A percentile compares a stretch with the other conserved stretches of the same genome.
Evolutionary conservation across 1,140 invertebrate species (phyloP).

Genomic region (Scaptomyza graminum): DNA sequence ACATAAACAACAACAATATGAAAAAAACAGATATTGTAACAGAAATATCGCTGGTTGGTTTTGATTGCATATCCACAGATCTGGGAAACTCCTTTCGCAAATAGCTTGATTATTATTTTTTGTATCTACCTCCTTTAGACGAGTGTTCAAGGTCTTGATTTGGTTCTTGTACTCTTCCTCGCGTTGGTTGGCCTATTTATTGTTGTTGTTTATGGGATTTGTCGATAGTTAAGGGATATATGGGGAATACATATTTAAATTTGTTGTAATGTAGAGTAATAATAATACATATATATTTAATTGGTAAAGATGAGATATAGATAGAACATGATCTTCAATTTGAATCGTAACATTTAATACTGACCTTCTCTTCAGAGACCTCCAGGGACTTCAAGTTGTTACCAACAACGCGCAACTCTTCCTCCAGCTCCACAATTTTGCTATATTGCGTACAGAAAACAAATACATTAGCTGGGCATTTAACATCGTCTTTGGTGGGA

Average conservation of each 20-base stretch:
- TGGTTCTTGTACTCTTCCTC: constrained; percentile 99
- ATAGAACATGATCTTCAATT: not conserved
- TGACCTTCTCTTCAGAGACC: constrained; percentile 99
- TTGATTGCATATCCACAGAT: constrained; percentile 51
- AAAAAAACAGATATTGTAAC: constrained; percentile 17
- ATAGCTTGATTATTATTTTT: constrained; percentile 27
- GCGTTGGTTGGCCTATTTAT: constrained; percentile 97
- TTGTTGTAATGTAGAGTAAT: constrained; percentile 26
- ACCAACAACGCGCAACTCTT: constrained; percentile 99
- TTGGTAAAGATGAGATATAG: constrained; percentile 2
- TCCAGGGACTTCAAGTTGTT: constrained; percentile 99
- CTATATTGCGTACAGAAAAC: constrained; percentile 87
- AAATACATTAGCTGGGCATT: constrained; percentile 19
- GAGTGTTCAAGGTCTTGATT: constrained; percentile 99
- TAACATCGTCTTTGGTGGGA: constrained; percentile 39
- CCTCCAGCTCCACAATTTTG: constrained; percentile 99
- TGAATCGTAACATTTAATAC: constrained; percentile 48
- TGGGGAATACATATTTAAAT: constrained; percentile 37
- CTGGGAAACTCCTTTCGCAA: constrained; percentile 66
- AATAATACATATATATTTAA: constrained; percentile 19
- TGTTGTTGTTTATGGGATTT: constrained; percentile 58
- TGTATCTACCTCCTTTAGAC: constrained; percentile 97
- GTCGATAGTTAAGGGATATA: constrained; percentile 12
- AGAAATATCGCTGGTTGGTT: constrained; percentile 56
- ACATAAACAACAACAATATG: constrained; percentile 73